Base-by-base conservation (phyloP, 2,888 invertebrate species). In the Troides aeacus region DNA sequence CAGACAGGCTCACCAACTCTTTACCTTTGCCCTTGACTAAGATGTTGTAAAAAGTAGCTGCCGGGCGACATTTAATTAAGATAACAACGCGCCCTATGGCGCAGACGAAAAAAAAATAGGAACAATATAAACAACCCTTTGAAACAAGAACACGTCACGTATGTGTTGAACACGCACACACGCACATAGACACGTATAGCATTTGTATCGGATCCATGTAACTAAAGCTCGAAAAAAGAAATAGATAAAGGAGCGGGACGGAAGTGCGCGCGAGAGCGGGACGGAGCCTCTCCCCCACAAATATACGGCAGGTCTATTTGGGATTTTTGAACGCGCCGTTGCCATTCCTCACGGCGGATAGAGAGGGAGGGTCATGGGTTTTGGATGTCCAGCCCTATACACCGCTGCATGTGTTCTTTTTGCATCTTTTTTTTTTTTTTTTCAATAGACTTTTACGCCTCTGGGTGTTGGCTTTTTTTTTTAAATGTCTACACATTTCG, bases 191-290 rank as follows among this genome's bases (percentile, higher is more conserved):
- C 30, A 30, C 30, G 30, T 30, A 30, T 30, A 30, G 30, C 69
- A 63, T 67, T 57, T 46, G 66, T 59, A 67, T 72, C 70, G 63
- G 61, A 70, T 69, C 72, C 66, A 71, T 73, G 73, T 74, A 72
- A 75, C 72, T 70, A 71, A 74, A 69, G 67, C 62, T 72, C 69
- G 65, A 62, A 71, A 73, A 76, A 75, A 77, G 75, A 74, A 78
- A 78, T 78, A 79, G 76, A 79, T 74, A 76, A 74, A 74, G 62
- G 76, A 80, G 63, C 65, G 72, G 64, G 78, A 82, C 63, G 56
- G 68, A 5, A 50, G 18, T 72, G 74, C 67, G 30, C 0, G 77
- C 46, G 63, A 71, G 80, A 81, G 57, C 12, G 77, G 72, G 80
- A 83, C 4, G 18, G 73, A 24, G 7, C 57, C 64, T 73, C 75